Percentiles rank a stretch among this genome's conserved stretches.
phyloP scores from a whole-genome alignment of 2,888 invertebrate species.

The Amiota mariae region DNA sequence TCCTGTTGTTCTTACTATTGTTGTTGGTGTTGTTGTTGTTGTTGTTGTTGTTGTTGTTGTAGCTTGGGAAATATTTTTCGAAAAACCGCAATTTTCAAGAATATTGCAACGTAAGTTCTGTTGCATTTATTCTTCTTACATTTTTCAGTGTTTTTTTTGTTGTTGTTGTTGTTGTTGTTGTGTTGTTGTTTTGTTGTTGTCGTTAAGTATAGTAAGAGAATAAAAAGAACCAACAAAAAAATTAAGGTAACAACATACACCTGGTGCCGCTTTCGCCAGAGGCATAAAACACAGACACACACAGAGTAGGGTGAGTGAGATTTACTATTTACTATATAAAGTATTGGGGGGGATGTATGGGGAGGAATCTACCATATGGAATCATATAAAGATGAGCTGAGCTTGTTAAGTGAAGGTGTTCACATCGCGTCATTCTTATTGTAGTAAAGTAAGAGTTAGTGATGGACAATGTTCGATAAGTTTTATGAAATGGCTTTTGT shows the following conservation, averaged over 20 bases:
- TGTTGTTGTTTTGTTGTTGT: neutral
- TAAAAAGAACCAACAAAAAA: neutral
- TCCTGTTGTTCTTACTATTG: neutral
- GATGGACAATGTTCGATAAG: too few relatives aligned
- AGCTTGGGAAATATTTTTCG: slow-evolving; percentile 15
- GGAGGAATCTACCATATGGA: too few relatives aligned
- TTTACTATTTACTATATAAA: too few relatives aligned
- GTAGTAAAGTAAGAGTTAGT: too few relatives aligned
- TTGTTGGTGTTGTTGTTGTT: slow-evolving; percentile 4
- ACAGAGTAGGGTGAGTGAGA: too few relatives aligned
- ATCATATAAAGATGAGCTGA: too few relatives aligned
- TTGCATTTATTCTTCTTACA: slow-evolving; percentile 3
- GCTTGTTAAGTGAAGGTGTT: too few relatives aligned
- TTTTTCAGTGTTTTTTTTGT: neutral
- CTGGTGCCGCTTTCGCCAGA: neutral
- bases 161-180: neutral
- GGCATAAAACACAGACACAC: too few relatives aligned
- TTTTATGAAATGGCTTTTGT: too few relatives aligned
- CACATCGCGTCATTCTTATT: too few relatives aligned
- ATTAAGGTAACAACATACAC: neutral
- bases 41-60: neutral
- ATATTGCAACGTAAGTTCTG: slow-evolving; percentile 27
- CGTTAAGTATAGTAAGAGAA: neutral
- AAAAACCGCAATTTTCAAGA: slow-evolving; percentile 32
- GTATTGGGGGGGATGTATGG: too few relatives aligned